Conservation (phyloP, 1,140 invertebrate species). For the Drosophila setifemur region DNA sequence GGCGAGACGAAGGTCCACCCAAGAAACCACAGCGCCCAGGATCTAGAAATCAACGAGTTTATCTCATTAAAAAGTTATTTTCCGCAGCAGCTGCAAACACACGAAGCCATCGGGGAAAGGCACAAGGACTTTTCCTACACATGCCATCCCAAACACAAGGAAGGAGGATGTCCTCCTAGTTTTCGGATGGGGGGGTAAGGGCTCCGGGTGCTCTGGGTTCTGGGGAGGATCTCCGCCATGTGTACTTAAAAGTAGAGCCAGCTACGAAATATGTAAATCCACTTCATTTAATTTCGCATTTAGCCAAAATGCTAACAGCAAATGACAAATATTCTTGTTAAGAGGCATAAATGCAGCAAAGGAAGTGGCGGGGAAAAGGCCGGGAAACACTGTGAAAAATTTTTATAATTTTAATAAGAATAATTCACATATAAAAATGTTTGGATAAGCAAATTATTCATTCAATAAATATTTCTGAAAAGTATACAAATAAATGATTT, state of each 20-base stretch:
- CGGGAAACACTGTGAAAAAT: not conserved
- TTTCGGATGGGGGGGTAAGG: not conserved
- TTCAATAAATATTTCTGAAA: too few species aligned
- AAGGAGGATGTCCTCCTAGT: conserved; percentile 12
- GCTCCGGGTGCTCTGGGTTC: too few species aligned
- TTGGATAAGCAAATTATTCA: too few species aligned
- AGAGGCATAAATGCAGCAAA: conserved; percentile 71
- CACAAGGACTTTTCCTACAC: conserved; percentile 67
- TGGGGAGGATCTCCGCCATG: conserved; percentile 25
- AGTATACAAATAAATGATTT: too few species aligned
- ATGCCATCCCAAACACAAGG: conserved; percentile 58
- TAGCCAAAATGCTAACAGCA: conserved; percentile 80
- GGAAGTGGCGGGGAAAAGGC: not conserved
- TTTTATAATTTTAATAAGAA: not conserved
- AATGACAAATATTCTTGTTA: conserved; percentile 81
- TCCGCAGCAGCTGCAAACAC: conserved; percentile 78
- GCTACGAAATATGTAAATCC: conserved; percentile 79
- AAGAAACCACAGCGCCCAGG: conserved; percentile 70
- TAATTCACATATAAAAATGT: too few species aligned
- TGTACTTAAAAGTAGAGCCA: conserved; percentile 75
- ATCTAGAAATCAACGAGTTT: conserved; percentile 81
- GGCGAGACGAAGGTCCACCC: conserved; percentile 55
- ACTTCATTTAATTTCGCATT: conserved; percentile 81
- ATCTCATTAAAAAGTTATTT: conserved; percentile 81
- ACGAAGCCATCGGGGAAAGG: conserved; percentile 39